Evolutionary conservation across 2,113 vertebrate species (phyloP), one percentile per base, ranked within the genome.

Genomic region (Emydura subglobosa): DNA sequence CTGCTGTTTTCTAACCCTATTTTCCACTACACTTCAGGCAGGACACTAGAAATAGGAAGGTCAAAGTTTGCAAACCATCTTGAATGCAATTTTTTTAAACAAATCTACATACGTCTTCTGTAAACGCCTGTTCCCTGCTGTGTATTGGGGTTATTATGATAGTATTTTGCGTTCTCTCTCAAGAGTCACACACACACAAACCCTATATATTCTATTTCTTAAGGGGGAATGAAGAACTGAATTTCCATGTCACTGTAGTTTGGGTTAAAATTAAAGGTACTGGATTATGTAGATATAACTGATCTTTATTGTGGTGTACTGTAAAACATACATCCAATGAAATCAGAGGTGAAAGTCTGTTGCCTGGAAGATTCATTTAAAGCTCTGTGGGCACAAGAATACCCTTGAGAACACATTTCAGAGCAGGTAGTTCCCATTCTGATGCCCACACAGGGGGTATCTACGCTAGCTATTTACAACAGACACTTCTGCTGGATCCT

Each of bases 361-460:
- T 29, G n/a, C 59, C 25, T 27, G 87, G 31, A 85, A n/a, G 47
- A 86, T 68, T 88, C 89, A 94, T 53, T 82, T 79, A 94, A 88
- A 19, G 91, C 24, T 86, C 7, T 76, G 68, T 74, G 72, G 39
- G 76, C 87, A 78, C 72, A 19, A 27, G 50, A 93, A 83, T 87
- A 34, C 78, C 29, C 42, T 87, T 83, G 19, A 90, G 22, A 10
- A 87, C 5, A 90, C 34, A 68, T 68, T 68, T n/a, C 16, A 68
- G 34, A n/a, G 34, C 65, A 34, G 31, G 14, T 68, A 68, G 21
- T 68, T 68, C 34, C 34, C 34, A 19, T 68, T n/a, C 17, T n/a
- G 65, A n/a, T 68, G 65, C 4, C 7, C 5, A 4, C n/a, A 8
- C 34, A 9, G 34, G 34, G 7, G 65, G 8, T n/a, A 68, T 39